Percentiles rank a stretch among this genome's conserved stretches.
Conservation (phyloP, 2,113 vertebrate species). For the Nesogale talazaci region DNA sequence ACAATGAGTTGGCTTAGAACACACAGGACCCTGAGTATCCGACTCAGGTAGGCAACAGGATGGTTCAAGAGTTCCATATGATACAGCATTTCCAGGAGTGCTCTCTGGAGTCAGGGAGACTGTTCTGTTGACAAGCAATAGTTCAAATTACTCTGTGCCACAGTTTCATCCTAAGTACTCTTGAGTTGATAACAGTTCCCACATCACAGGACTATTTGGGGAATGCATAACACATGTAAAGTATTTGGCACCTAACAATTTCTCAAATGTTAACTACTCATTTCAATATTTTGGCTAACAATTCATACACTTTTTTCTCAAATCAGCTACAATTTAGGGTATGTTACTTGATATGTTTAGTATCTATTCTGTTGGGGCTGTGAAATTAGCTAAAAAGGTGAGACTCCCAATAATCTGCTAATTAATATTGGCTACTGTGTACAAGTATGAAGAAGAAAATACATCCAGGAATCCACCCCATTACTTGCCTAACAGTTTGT, state of each 20-base stretch:
- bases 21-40: background rate
- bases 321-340: background rate
- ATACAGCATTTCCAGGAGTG: background rate
- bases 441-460: background rate
- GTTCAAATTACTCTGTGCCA: background rate
- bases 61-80: background rate
- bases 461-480: background rate
- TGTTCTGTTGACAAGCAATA: background rate
- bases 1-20: background rate
- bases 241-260: background rate
- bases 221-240: background rate
- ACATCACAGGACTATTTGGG: background rate
- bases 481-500: no score
- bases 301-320: constrained; percentile 31
- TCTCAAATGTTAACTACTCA: background rate
- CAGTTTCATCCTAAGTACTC: background rate
- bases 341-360: constrained; percentile 22
- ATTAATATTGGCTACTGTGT: background rate
- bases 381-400: constrained; percentile 8
- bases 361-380: background rate
- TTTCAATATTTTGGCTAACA: background rate
- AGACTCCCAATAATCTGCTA: background rate
- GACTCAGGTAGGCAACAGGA: background rate
- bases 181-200: background rate
- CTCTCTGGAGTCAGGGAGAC: background rate